Base-by-base conservation (phyloP, 2,113 vertebrate genomes). In the Melospiza melodia region DNA sequence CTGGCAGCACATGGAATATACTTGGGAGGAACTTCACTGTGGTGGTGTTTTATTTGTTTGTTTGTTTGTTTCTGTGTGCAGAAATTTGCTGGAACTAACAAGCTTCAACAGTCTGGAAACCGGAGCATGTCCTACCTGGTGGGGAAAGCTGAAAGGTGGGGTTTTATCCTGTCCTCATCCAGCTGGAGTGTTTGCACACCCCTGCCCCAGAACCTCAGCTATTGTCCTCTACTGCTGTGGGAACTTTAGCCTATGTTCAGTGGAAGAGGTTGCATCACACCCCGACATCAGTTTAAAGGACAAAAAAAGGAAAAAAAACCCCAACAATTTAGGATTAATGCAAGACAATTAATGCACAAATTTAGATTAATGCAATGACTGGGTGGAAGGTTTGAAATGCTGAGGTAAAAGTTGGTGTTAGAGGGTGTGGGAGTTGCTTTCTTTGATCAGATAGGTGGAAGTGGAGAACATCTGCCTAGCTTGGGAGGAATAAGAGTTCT, bases 111-210 rank as follows among this genome's bases (percentile, higher is more conserved):
- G 14, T 80, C 94, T 82, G 99, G 98, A 92, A 99, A 98, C 95
- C 97, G 97, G 93, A 99, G 99, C 96, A 99, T 99, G 98, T 99
- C 99, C 19, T 99, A 99, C 93, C 68, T 98, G 66, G 75, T 94
- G 0, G 98, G 98, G 48, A 99, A 98, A 88, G 98, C 98, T 25
- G 98, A 99, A 3, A 98, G 99, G 99, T 99, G 97, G 19, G 96
- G 92, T 52, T 55, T 25, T 16, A 65, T 3, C 3, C 16, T 58
- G 23, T 48, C 62, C 9, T 79, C 71, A 31, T 22, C 21, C 15
- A 63, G 33, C 19, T 57, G 48, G 5, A 41, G 48, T 20, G 24
- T 74, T 87, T 43, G 31, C 69, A 52, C 1, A 6, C 35, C 30
- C 22, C 20, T 86, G 84, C 69, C 74, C 66, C 3, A 17, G 39